Percentiles rank a stretch among this genome's conserved stretches.
These are phyloP conservation scores for Athalia rosae DNA, from an alignment of 2,888 invertebrate genomes.

Conservation along the genomic window DNA sequence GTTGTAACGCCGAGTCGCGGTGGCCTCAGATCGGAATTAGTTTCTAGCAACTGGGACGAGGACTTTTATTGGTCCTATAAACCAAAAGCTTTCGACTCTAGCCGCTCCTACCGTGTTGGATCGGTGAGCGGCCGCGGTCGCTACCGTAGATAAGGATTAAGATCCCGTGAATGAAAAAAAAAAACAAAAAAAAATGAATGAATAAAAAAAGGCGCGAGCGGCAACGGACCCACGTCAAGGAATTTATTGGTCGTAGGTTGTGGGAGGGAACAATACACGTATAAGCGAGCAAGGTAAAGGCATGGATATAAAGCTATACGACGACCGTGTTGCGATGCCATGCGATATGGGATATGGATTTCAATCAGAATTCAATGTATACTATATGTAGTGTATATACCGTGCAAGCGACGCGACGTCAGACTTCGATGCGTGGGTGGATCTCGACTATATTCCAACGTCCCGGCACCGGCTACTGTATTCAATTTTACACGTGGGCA, in stretches of 20 bases:
- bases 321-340: background rate
- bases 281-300: background rate
- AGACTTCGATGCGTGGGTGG: conserved; percentile 54
- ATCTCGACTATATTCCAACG: conserved; percentile 52
- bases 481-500: conserved; percentile 46
- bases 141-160: conserved; percentile 52
- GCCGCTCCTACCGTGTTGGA: background rate
- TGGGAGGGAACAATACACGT: background rate
- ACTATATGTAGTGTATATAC: conserved; percentile 43
- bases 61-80: conserved; percentile 44
- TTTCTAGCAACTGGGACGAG: conserved; percentile 33
- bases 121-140: conserved; percentile 21
- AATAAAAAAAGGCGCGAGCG: background rate
- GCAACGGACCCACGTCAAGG: background rate
- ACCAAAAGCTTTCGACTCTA: conserved; percentile 11
- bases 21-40: conserved; percentile 41
- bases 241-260: conserved; percentile 26
- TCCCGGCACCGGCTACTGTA: conserved; percentile 58
- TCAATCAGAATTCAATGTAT: conserved; percentile 49
- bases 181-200: background rate
- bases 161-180: conserved; percentile 36
- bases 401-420: background rate
- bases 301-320: too few species aligned
- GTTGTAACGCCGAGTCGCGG: background rate
- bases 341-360: conserved; percentile 49